These are phyloP conservation scores for Podabrus alpinus DNA, from an alignment of 2,888 invertebrate genomes.

Conservation along the genomic window DNA sequence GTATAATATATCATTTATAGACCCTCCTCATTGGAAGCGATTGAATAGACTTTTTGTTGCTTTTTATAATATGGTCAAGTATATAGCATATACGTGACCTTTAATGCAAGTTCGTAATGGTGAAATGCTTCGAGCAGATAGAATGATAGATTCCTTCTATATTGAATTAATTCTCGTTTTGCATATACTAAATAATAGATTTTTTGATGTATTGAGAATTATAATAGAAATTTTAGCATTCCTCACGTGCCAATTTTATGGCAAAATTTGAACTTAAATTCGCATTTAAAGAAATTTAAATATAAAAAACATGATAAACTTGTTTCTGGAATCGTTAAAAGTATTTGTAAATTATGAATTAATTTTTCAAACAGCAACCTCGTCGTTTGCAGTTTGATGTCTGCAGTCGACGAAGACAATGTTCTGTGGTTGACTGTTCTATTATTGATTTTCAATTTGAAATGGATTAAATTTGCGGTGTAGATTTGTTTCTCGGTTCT, in stretches of 20 bases:
- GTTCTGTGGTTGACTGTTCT: neutral
- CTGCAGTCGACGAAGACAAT: neutral
- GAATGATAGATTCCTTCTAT: too few species aligned
- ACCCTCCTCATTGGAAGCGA: neutral
- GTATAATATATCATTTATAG: neutral
- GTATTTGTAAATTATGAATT: neutral
- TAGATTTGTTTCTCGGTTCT: neutral
- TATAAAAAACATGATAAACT: neutral
- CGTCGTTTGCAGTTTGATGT: neutral
- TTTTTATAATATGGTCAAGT: neutral
- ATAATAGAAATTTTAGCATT: neutral
- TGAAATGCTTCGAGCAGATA: neutral
- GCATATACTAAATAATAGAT: neutral
- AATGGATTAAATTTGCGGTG: neutral
- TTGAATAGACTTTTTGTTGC: neutral
- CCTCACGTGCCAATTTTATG: too few species aligned
- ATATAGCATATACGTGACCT: neutral
- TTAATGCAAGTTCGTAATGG: neutral
- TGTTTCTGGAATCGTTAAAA: neutral
- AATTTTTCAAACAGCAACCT: neutral
- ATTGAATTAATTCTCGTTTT: neutral
- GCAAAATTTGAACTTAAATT: neutral
- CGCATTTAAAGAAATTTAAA: neutral
- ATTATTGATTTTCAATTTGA: neutral
- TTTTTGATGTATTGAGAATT: neutral